Percentiles rank a stretch among this genome's conserved stretches.
These are phyloP conservation scores for Helicolenus hilgendorfi DNA, from an alignment of 2,797 vertebrate genomes.

Conservation along the genomic window DNA sequence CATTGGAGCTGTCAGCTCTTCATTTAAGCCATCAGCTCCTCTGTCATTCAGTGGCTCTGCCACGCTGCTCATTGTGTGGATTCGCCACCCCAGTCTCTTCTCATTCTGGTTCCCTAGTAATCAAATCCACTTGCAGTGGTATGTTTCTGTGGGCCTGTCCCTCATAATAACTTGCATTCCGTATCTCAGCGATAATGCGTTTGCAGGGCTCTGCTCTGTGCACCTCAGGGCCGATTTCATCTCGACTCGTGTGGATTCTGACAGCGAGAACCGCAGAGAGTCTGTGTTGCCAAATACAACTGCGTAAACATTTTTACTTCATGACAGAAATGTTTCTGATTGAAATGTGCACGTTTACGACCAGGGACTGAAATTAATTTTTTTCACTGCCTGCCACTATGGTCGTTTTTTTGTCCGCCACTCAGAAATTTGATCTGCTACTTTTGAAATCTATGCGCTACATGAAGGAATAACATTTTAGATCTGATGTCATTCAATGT, in stretches of 20 bases:
- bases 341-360: slow-evolving; percentile 19
- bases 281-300: background rate
- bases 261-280: background rate
- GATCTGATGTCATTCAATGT: no score
- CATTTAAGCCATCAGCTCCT: slow-evolving; percentile 50
- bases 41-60: slow-evolving; percentile 36
- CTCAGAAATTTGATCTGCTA: no score
- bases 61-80: slow-evolving; percentile 32
- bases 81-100: background rate
- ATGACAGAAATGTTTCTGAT: slow-evolving; percentile 5
- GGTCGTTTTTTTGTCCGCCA: no score
- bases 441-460: no score
- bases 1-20: slow-evolving; percentile 60
- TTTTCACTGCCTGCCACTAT: no score
- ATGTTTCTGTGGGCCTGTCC: slow-evolving; percentile 11
- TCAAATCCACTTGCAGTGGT: background rate
- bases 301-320: slow-evolving; percentile 21
- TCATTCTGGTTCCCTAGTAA: slow-evolving; percentile 23
- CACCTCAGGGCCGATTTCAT: background rate
- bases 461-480: no score
- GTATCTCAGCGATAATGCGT: background rate
- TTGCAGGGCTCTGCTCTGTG: background rate
- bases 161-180: slow-evolving; percentile 7
- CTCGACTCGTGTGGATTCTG: slow-evolving; percentile 9
- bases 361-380: no score